Conservation (phyloP, 2,797 vertebrate species). For the Protonibea diacanthus region DNA sequence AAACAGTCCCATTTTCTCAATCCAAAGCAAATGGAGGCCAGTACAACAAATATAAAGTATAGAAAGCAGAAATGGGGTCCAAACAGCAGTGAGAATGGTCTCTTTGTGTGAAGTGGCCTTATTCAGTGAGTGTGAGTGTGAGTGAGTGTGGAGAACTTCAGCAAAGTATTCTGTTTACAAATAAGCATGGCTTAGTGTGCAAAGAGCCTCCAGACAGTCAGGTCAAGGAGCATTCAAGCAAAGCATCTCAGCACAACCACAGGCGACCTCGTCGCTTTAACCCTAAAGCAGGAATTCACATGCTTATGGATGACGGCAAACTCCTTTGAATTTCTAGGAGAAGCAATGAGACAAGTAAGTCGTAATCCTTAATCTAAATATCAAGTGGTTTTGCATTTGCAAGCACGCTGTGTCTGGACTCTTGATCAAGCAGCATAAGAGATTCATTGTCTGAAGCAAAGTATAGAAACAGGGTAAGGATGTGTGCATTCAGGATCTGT, state of each 20-base stretch:
- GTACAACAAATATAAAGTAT: constrained; percentile 24
- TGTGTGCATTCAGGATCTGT: constrained; percentile 48
- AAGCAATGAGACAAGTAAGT: constrained; percentile 50
- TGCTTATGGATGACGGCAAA: constrained; percentile 43
- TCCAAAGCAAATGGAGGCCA: constrained; percentile 41
- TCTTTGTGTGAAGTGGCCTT: constrained; percentile 66
- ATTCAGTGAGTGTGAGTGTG: constrained; percentile 53
- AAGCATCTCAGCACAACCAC: constrained; percentile 64
- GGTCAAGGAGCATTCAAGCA: constrained; percentile 71
- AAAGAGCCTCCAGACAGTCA: constrained; percentile 72
- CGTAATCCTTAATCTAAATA: constrained; percentile 75
- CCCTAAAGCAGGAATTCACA: constrained; percentile 48
- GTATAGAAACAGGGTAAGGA: constrained; percentile 34
- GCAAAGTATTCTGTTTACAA: constrained; percentile 78
- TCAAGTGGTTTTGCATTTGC: constrained; percentile 72
- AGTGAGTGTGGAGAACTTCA: constrained; percentile 49
- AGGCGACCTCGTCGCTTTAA: constrained; percentile 35
- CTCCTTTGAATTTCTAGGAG: constrained; percentile 32
- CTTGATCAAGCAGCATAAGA: constrained; percentile 62
- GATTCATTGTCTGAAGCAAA: constrained; percentile 62
- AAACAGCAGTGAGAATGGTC: constrained; percentile 59
- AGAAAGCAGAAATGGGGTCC: constrained; percentile 33
- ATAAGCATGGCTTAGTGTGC: constrained; percentile 73
- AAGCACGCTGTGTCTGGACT: constrained; percentile 73
- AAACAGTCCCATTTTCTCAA: constrained; percentile 16